Evolutionary conservation across 2,797 vertebrate species (phyloP).

Genomic region (Typhlichthys eigenmanni): DNA sequence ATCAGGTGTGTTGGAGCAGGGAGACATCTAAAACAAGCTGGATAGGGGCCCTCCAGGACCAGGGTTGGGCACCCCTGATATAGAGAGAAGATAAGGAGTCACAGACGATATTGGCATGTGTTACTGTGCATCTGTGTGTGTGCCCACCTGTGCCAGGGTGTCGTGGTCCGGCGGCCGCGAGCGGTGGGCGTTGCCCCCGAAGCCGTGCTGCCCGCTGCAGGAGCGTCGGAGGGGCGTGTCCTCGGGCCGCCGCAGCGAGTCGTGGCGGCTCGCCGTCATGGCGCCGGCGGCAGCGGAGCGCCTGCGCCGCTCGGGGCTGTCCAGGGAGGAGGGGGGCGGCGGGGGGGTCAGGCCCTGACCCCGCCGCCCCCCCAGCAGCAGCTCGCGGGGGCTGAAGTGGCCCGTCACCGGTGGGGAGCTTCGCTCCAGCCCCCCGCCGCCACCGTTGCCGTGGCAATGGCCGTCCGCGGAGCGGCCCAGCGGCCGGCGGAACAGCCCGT

Average conservation of each 20-base stretch:
- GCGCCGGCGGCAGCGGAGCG: constrained; percentile 86
- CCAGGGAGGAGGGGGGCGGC: constrained; percentile 52
- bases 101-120: not conserved
- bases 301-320: constrained; percentile 90
- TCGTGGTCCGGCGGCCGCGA: constrained; percentile 87
- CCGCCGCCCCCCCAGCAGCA: constrained; percentile 82
- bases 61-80: no score
- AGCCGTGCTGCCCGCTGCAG: constrained; percentile 89
- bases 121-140: constrained; percentile 4
- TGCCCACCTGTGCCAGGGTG: constrained; percentile 88
- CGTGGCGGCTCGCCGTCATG: constrained; percentile 88
- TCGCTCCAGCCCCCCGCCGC: constrained; percentile 80
- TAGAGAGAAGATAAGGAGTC: no score
- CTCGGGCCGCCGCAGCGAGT: constrained; percentile 88
- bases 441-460: constrained; percentile 86
- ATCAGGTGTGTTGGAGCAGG: no score
- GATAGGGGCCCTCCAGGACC: no score
- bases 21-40: no score
- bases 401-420: constrained; percentile 85
- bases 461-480: constrained; percentile 87
- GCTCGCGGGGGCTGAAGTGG: constrained; percentile 89
- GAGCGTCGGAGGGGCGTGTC: constrained; percentile 94
- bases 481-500: constrained; percentile 83
- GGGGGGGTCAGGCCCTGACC: constrained; percentile 74
- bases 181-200: constrained; percentile 82